Percentiles rank a stretch among this genome's conserved stretches.
phyloP scores from a whole-genome alignment of 2,113 vertebrate species.

The Heloderma charlesbogerti region DNA sequence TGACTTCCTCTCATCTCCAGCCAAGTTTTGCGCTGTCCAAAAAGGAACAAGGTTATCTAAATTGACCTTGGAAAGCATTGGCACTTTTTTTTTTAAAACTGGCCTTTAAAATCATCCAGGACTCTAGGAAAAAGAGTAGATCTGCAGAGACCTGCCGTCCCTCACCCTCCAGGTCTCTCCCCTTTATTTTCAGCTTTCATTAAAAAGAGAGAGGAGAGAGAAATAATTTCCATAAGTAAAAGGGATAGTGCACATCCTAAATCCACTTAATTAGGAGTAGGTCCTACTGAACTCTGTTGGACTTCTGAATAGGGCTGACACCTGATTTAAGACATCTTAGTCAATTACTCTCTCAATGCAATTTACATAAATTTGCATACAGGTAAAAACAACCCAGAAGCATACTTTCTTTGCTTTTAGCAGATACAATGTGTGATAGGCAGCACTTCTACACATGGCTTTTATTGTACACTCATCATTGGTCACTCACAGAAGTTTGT shows the following conservation, averaged over 20 bases:
- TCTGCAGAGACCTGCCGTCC: neutral
- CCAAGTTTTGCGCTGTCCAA: neutral
- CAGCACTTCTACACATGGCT: too few relatives aligned
- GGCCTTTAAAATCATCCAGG: neutral
- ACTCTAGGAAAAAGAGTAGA: neutral
- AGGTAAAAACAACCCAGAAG: too few relatives aligned
- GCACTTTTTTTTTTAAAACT: neutral
- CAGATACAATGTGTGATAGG: too few relatives aligned
- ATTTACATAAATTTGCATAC: too few relatives aligned
- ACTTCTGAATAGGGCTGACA: neutral
- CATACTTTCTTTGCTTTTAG: too few relatives aligned
- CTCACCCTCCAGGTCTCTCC: neutral
- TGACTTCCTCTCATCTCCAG: neutral
- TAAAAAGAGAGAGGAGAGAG: neutral
- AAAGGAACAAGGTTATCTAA: neutral
- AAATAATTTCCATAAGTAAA: neutral
- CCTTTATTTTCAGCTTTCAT: neutral
- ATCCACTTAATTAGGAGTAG: neutral
- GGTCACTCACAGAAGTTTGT: too few relatives aligned
- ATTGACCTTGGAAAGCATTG: neutral
- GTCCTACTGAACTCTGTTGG: neutral
- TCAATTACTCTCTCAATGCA: neutral
- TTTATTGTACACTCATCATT: too few relatives aligned
- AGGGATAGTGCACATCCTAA: neutral
- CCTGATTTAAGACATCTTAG: neutral